Evolutionary conservation across 2,888 invertebrate genomes (phyloP), one percentile per base, ranked within the genome.

Genomic region (Orchesellides sinensis): DNA sequence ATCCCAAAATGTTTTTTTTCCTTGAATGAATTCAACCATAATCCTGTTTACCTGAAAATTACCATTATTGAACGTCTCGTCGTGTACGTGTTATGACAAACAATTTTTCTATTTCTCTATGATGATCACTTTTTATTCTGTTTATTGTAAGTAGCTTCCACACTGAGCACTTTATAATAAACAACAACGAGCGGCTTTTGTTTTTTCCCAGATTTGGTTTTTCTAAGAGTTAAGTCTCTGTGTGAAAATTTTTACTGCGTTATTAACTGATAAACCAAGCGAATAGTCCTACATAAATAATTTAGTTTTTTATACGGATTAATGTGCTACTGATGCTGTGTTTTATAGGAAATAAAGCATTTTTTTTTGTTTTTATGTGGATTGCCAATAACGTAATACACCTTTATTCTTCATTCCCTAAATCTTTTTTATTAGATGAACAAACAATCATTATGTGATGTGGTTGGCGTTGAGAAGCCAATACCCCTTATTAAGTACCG

Each of bases 51-150:
- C 79, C 65, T 79, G 72, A 80, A 80, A 80, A 80, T 80, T 72
- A 80, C 66, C 72, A 72, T 80, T 80, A 80, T 80, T 80, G 80
- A 80, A 72, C 80, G 68, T 72, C 72, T 80, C 72, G 80, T n/a
- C n/a, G n/a, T n/a, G n/a, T 72, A 80, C 80, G 80, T 80, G 80
- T 66, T 80, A 80, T 66, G 80, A 73, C 56, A 66, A 40, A 69
- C 49, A 47, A 69, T 25, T 27, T 70, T 69, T 63, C 70, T 61
- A 40, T 79, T 61, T 70, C 63, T 40, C 70, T 45, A 65, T 35
- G 32, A 59, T 27, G 68, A 68, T 56, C 19, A 27, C 59, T 78
- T 69, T 70, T 61, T 54, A 29, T 63, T 78, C 63, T 59, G 47
- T 65, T 54, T 35, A 25, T 40, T 56, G 10, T 35, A 23, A 25